Percentiles rank a stretch among this genome's conserved stretches.
Evolutionary conservation across 2,113 vertebrate species (phyloP).

Genomic region (Nothoprocta pentlandii): DNA sequence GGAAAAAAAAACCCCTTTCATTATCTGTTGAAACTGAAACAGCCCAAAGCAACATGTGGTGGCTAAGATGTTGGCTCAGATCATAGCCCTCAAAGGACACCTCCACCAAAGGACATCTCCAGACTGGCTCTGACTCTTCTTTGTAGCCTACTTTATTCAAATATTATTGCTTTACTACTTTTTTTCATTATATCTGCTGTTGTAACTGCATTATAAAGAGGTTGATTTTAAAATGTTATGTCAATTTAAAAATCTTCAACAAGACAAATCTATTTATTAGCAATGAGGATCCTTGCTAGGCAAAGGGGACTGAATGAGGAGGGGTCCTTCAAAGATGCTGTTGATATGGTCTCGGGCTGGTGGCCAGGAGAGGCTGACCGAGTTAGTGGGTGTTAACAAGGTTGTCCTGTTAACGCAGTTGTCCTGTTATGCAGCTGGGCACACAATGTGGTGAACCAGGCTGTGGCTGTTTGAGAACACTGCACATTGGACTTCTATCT

Average conservation of each 20-base stretch:
- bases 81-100: rapidly evolving
- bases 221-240: rapidly evolving
- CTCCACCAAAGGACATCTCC: neutral
- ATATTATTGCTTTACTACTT: neutral
- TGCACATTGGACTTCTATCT: no score
- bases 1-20: no score
- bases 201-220: rapidly evolving
- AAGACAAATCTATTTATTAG: neutral
- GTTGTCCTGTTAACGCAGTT: neutral
- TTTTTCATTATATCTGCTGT: neutral
- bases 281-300: neutral
- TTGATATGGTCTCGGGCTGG: neutral
- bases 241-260: neutral
- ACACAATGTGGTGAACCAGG: neutral
- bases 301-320: neutral
- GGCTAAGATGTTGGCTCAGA: rapidly evolving
- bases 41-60: neutral
- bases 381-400: neutral
- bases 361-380: neutral
- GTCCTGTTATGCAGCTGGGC: no score
- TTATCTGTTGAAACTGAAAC: neutral
- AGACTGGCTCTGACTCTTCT: neutral
- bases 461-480: neutral
- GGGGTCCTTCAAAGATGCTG: neutral
- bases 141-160: neutral